These are phyloP conservation scores for Macrobrachium rosenbergii DNA, from an alignment of 1,140 invertebrate genomes.

Conservation along the genomic window DNA sequence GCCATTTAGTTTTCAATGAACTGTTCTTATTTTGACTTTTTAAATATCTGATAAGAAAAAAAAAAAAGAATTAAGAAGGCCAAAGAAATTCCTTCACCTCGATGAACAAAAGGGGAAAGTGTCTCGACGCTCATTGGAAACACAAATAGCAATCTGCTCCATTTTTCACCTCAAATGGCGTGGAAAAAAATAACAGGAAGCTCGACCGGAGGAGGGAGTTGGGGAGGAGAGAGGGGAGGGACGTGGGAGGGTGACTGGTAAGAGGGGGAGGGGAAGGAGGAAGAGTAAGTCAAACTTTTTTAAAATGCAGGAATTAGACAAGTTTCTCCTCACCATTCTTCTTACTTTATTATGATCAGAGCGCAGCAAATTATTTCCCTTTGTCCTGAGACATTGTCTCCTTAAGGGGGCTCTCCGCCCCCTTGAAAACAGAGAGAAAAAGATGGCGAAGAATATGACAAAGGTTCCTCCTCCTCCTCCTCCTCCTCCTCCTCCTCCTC, in stretches of 20 bases:
- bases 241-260: no score
- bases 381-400: slow-evolving; percentile 56
- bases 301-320: slow-evolving; percentile 64
- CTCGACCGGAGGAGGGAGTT: slow-evolving; percentile 15
- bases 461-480: not conserved
- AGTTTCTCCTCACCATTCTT: slow-evolving; percentile 59
- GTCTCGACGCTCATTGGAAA: slow-evolving; percentile 53
- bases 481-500: not conserved
- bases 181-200: slow-evolving; percentile 60
- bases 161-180: slow-evolving; percentile 63
- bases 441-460: no score
- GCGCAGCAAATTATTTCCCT: slow-evolving; percentile 55
- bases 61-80: slow-evolving; percentile 28
- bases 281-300: slow-evolving; percentile 31
- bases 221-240: no score
- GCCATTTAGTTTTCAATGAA: no score
- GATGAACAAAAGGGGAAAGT: slow-evolving; percentile 26
- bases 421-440: no score
- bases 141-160: slow-evolving; percentile 63
- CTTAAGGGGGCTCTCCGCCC: slow-evolving; percentile 4
- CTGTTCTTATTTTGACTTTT: slow-evolving; percentile 20
- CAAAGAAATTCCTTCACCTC: not conserved
- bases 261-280: no score
- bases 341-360: slow-evolving; percentile 62
- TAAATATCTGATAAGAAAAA: not conserved